phyloP scores from a whole-genome alignment of 2,113 vertebrate species.

The Podilymbus podiceps region DNA sequence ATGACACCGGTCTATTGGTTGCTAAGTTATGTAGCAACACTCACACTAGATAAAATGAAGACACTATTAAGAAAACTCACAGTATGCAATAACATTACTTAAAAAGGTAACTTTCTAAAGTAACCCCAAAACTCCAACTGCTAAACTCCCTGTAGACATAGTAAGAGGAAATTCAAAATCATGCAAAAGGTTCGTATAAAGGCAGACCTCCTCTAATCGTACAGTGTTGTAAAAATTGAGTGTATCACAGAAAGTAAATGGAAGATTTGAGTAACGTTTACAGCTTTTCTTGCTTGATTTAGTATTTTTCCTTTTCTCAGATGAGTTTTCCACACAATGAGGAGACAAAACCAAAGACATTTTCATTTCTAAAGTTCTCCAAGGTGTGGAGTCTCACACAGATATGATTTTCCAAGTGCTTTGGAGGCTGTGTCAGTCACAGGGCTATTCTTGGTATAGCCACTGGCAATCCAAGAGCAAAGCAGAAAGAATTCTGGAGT shows the following conservation, averaged over 20 bases:
- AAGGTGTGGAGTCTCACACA: not conserved
- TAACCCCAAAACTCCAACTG: not conserved
- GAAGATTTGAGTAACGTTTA: not conserved
- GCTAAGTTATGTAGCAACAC: not conserved
- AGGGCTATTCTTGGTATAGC: not conserved
- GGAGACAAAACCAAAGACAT: not conserved
- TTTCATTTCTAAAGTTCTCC: not conserved
- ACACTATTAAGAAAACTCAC: not conserved
- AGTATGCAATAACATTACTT: not conserved
- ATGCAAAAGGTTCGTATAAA: not conserved
- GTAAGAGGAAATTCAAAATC: not conserved
- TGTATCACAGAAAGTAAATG: not conserved
- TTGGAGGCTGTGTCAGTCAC: not conserved
- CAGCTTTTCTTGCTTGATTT: not conserved
- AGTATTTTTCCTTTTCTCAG: not conserved
- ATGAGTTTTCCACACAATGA: not conserved
- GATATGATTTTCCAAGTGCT: not conserved
- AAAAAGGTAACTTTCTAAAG: not conserved
- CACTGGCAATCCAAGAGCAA: not conserved
- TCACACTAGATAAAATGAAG: not conserved
- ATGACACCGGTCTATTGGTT: not conserved
- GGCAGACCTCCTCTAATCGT: not conserved
- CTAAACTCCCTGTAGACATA: not conserved
- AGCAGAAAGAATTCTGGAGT: constrained; percentile 8
- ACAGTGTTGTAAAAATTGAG: not conserved